phyloP scores from a whole-genome alignment of 53 echinoderm and acorn worm genomes.

The Actinopyga echinites region DNA sequence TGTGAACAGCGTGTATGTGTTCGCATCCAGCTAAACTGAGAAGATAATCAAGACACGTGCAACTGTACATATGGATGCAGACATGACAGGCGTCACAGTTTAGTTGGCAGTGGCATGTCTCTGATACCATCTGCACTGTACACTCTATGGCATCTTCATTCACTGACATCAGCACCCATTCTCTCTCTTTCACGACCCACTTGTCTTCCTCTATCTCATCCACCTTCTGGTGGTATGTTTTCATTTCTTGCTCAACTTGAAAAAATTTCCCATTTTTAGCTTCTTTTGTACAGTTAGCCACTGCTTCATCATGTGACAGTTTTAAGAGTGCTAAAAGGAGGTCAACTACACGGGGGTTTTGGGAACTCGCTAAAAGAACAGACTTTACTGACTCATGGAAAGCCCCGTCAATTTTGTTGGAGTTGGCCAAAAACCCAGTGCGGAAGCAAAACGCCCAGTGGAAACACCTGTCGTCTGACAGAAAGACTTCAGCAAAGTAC shows the following conservation, averaged over 20 bases:
- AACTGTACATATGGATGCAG: background rate
- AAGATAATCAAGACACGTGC: background rate
- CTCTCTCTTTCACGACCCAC: background rate
- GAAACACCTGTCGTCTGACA: conserved; percentile 2
- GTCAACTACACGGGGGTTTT: background rate
- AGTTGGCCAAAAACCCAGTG: background rate
- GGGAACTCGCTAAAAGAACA: background rate
- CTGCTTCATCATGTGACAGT: background rate
- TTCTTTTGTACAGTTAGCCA: background rate
- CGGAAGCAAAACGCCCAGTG: conserved; percentile 18
- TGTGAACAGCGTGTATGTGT: conserved; percentile 1
- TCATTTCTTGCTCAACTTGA: background rate
- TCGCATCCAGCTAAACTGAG: background rate
- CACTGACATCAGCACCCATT: background rate
- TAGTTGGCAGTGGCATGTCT: background rate
- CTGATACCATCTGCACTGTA: background rate
- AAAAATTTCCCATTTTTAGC: background rate
- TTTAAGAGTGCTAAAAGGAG: conserved; percentile 1
- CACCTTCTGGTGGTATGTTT: background rate
- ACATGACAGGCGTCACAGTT: background rate
- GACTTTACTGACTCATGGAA: background rate
- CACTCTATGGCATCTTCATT: background rate
- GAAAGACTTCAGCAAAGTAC: background rate
- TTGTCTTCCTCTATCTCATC: background rate
- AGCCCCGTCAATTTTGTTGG: background rate